A percentile compares a stretch with the other conserved stretches of the same genome.
These are phyloP conservation scores for Notodonta dromedarius DNA, from an alignment of 2,888 invertebrate genomes.

Conservation along the genomic window DNA sequence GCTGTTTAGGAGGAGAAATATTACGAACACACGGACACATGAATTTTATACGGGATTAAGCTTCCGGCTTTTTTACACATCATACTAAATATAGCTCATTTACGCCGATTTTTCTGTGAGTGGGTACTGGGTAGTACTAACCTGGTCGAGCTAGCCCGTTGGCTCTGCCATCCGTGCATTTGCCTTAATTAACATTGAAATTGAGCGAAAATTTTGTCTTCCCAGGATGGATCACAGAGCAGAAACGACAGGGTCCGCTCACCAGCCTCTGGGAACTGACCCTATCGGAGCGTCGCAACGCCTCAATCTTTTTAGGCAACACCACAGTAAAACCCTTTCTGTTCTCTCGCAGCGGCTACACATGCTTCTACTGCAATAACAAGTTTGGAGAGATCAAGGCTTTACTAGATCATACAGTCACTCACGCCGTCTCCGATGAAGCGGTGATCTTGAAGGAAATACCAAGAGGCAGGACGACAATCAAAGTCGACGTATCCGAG, in stretches of 20 bases:
- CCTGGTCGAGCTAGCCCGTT: too few relatives aligned
- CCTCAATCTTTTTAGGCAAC: slow-evolving; percentile 56
- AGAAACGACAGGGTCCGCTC: slow-evolving; percentile 50
- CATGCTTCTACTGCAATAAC: slow-evolving; percentile 68
- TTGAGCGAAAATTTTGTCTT: slow-evolving; percentile 44
- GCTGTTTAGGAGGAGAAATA: too few relatives aligned
- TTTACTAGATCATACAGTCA: slow-evolving; percentile 52
- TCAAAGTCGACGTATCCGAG: slow-evolving; percentile 68
- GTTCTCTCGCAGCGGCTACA: slow-evolving; percentile 67
- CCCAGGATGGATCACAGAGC: slow-evolving; percentile 48
- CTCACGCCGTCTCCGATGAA: slow-evolving; percentile 54
- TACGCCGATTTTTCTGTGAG: too few relatives aligned
- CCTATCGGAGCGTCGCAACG: slow-evolving; percentile 65
- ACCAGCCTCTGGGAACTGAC: slow-evolving; percentile 71
- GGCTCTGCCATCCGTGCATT: not conserved
- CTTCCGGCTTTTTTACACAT: too few relatives aligned
- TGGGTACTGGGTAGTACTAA: too few relatives aligned
- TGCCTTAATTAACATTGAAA: not conserved
- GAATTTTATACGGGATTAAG: too few relatives aligned
- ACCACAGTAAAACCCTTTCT: slow-evolving; percentile 64
- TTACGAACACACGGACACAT: too few relatives aligned
- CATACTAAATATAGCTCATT: too few relatives aligned
- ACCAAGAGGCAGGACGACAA: slow-evolving; percentile 63
- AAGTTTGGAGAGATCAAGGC: slow-evolving; percentile 56
- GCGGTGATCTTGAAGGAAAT: slow-evolving; percentile 54